Evolutionary conservation across 2,113 vertebrate species (phyloP), one percentile per base, ranked within the genome.

Genomic region (Lepus americanus): DNA sequence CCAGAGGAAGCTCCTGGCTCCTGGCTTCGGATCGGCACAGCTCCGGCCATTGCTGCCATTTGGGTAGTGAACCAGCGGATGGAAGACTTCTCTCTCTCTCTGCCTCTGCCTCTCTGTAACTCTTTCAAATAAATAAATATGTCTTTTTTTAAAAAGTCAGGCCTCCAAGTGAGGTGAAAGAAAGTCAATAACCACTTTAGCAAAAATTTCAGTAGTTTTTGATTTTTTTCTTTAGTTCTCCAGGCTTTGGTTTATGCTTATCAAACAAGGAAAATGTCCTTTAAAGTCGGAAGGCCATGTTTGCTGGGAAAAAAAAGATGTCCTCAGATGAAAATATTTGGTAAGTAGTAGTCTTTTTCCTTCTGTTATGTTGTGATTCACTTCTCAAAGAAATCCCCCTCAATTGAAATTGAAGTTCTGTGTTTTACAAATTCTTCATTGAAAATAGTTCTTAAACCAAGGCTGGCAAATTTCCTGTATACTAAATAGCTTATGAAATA

Each of bases 171-270:
- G 13, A 23, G 20, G 53, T 29, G 4, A 79, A 6, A 29, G 53
- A 0, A 64, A 67, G 6, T 78, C 59, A 79, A 2, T 74, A 67
- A 61, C 49, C 2, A 12, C 33, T 66, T 63, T 85, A 69, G 55
- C 25, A 88, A 87, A 95, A 73, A 82, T 82, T 17, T 90, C 59
- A 72, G n/a, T 53, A 80, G 59, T 6, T 90, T 93, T 81, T 88
- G 14, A 70, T 4, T 51, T 36, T 61, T 85, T 89, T 53, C 31
- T 12, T 85, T 72, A 81, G 11, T 72, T 82, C 16, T 81, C 20
- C 80, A 73, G 20, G 9, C 16, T 63, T 92, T 29, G 14, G 14
- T 73, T 93, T 31, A 74, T 14, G 83, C 29, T 44, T 59, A 92
- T 17, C 3, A 86, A 13, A 10, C 16, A 92, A 86, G 20, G 25